Percentiles rank a stretch among this genome's conserved stretches.
These are phyloP conservation scores for Pseudococcus jackbeardsleyi DNA, from an alignment of 2,888 invertebrate species.

Conservation along the genomic window DNA sequence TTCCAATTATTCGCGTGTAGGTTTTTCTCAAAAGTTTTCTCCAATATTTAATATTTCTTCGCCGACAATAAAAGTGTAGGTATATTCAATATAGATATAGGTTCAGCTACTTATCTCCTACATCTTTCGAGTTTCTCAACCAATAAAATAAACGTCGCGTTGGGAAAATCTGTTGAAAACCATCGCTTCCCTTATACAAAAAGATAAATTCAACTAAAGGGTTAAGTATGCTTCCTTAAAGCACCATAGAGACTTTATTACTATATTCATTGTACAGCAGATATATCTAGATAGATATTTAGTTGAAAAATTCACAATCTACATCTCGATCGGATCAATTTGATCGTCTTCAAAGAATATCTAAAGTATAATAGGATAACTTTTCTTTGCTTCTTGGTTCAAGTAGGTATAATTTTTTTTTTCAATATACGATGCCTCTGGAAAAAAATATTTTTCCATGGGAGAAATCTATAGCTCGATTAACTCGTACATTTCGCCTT, in stretches of 20 bases:
- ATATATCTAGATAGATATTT: not conserved
- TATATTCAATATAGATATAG: not conserved
- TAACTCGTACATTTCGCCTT: no score
- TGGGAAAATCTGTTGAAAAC: not conserved
- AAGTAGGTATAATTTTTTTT: not conserved
- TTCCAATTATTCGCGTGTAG: not conserved
- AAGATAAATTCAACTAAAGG: not conserved
- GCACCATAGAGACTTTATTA: not conserved
- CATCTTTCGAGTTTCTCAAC: not conserved
- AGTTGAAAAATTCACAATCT: not conserved
- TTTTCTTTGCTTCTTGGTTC: not conserved
- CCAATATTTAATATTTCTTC: not conserved
- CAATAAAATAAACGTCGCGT: not conserved
- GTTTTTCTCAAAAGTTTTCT: not conserved
- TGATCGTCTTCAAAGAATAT: not conserved
- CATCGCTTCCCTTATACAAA: not conserved
- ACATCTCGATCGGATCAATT: not conserved
- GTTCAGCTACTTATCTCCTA: not conserved
- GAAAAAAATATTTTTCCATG: not conserved
- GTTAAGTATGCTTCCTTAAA: not conserved
- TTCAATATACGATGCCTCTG: not conserved
- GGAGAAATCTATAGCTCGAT: no score
- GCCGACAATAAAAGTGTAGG: not conserved
- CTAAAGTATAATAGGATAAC: not conserved
- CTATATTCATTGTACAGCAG: not conserved